Conservation (phyloP, 1,140 invertebrate species). For the Araneus ventricosus region DNA sequence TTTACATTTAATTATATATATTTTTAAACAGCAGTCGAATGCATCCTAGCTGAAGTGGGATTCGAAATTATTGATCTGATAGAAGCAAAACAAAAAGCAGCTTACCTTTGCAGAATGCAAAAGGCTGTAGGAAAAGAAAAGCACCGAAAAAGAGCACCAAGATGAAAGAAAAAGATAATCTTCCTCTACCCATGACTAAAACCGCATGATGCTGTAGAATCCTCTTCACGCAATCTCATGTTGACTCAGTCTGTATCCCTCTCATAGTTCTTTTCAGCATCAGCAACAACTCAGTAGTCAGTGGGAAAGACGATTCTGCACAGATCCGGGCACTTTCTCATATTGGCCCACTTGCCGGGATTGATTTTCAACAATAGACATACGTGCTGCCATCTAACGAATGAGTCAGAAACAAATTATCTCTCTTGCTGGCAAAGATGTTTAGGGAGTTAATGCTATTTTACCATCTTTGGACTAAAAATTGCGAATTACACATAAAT, state of each 20-base stretch:
- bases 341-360: not conserved
- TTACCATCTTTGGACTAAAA: too few relatives aligned
- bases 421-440: not conserved
- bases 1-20: too few relatives aligned
- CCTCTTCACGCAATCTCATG: slow-evolving; percentile 68
- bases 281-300: not conserved
- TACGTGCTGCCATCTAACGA: slow-evolving; percentile 44
- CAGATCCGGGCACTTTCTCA: slow-evolving; percentile 62
- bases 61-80: slow-evolving; percentile 35
- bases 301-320: slow-evolving; percentile 9
- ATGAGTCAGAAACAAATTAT: not conserved
- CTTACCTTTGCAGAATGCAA: slow-evolving; percentile 50
- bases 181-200: slow-evolving; percentile 66
- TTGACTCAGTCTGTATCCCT: slow-evolving; percentile 42
- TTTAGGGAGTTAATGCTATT: too few relatives aligned
- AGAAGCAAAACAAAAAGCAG: not conserved
- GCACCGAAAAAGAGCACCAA: slow-evolving; percentile 63
- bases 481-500: too few relatives aligned
- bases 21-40: not conserved
- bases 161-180: slow-evolving; percentile 60
- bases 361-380: not conserved
- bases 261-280: slow-evolving; percentile 41
- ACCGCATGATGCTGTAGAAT: slow-evolving; percentile 64
- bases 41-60: not conserved
- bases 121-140: slow-evolving; percentile 37